Conservation (phyloP, 2,113 vertebrate species). For the Piliocolobus tephrosceles region DNA sequence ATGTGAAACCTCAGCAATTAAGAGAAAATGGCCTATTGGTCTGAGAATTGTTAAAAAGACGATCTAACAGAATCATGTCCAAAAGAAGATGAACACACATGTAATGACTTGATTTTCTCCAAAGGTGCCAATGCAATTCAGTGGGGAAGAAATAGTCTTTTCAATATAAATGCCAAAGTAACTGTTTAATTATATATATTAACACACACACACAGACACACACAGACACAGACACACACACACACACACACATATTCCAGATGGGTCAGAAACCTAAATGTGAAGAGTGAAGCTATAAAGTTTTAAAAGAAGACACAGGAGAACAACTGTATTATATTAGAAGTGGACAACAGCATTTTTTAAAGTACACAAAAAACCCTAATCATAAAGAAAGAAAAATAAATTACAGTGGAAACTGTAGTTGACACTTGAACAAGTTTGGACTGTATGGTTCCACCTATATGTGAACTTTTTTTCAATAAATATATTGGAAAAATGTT, state of each 20-base stretch:
- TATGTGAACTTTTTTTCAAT: neutral
- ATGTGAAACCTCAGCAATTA: neutral
- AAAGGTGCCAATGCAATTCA: neutral
- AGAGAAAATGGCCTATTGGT: neutral
- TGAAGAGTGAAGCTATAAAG: neutral
- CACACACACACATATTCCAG: neutral
- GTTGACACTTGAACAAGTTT: neutral
- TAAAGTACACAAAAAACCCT: neutral
- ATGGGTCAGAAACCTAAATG: neutral
- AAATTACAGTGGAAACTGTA: neutral
- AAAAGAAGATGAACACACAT: accelerated
- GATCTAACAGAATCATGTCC: neutral
- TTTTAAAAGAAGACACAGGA: neutral
- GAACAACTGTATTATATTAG: neutral
- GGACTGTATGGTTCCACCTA: neutral
- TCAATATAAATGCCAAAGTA: neutral
- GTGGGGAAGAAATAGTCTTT: neutral
- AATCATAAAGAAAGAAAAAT: neutral
- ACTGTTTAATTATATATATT: neutral
- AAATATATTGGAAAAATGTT: neutral
- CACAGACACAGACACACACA: neutral
- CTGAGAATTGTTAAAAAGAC: neutral
- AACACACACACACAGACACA: neutral
- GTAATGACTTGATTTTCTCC: neutral
- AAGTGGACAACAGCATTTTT: neutral